phyloP scores from a whole-genome alignment of 2,113 vertebrate species.

The crab-eating macaque (Macaca fascicularis) region DNA sequence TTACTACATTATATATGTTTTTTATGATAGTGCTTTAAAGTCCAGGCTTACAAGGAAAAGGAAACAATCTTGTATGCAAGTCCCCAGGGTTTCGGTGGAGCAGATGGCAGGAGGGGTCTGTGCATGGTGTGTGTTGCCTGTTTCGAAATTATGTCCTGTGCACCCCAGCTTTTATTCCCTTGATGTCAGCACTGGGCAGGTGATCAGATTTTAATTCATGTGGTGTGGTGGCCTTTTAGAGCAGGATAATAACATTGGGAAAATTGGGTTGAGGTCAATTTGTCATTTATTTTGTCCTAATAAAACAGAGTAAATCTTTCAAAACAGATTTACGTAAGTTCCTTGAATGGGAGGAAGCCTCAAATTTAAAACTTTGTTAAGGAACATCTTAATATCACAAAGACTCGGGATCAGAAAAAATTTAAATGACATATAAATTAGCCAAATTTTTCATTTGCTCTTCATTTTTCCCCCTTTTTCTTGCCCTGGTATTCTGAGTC shows the following conservation, averaged over 20 bases:
- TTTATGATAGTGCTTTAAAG: slow-evolving; percentile 5
- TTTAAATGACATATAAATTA: neutral
- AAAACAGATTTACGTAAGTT: neutral
- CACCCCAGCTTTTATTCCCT: neutral
- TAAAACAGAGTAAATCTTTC: neutral
- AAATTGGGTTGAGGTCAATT: neutral
- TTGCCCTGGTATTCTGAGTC: neutral
- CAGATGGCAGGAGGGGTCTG: slow-evolving; percentile 59
- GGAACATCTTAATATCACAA: neutral
- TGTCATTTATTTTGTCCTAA: neutral
- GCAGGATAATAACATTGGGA: neutral
- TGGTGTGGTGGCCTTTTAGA: neutral
- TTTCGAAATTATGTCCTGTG: neutral
- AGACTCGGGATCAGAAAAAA: neutral
- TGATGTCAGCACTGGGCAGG: neutral
- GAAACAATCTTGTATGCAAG: neutral
- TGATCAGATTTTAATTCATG: neutral
- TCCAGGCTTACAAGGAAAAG: slow-evolving; percentile 36
- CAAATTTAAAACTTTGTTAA: neutral
- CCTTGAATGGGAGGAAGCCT: slow-evolving; percentile 1
- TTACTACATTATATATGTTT: neutral
- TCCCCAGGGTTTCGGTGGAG: slow-evolving; percentile 16
- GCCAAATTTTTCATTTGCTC: neutral
- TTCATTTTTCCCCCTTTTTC: neutral
- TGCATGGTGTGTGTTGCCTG: neutral